A percentile compares a stretch with the other conserved stretches of the same genome.
These are phyloP conservation scores for Cyanocitta stelleri DNA, from an alignment of 2,113 vertebrate genomes.

Conservation along the genomic window DNA sequence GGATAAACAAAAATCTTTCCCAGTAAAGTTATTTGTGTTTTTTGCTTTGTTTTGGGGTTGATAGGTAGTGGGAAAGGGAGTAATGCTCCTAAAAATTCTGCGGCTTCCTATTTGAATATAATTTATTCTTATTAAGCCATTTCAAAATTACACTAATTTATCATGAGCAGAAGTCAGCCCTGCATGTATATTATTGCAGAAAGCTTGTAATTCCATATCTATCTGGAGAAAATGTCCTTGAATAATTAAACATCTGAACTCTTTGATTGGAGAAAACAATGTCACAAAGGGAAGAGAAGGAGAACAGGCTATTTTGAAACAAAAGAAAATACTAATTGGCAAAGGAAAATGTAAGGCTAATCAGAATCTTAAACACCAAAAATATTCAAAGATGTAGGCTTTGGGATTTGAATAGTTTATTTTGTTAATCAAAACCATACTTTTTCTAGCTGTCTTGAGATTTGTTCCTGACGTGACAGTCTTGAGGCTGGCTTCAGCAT, in stretches of 20 bases:
- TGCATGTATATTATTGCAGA: neutral
- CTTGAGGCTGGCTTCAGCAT: neutral
- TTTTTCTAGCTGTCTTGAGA: neutral
- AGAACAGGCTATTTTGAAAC: neutral
- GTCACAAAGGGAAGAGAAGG: neutral
- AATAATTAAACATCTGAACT: slow-evolving; percentile 10
- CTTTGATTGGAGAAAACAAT: slow-evolving; percentile 3
- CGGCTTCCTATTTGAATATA: neutral
- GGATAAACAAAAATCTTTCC: neutral
- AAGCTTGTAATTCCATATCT: neutral
- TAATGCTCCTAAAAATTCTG: neutral
- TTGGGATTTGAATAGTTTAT: neutral
- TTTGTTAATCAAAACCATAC: neutral
- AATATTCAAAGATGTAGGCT: neutral
- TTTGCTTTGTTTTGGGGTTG: neutral
- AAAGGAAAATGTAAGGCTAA: neutral
- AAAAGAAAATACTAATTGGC: neutral
- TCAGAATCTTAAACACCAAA: neutral
- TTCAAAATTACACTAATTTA: slow-evolving; percentile 17
- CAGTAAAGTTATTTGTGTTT: neutral
- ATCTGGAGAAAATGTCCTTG: neutral
- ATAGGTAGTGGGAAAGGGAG: neutral
- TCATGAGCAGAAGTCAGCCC: neutral
- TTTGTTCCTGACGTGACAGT: neutral
- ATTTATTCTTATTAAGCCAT: neutral